Conservation (phyloP, 2,888 invertebrate genomes). For the Drosophila melanosoma region DNA sequence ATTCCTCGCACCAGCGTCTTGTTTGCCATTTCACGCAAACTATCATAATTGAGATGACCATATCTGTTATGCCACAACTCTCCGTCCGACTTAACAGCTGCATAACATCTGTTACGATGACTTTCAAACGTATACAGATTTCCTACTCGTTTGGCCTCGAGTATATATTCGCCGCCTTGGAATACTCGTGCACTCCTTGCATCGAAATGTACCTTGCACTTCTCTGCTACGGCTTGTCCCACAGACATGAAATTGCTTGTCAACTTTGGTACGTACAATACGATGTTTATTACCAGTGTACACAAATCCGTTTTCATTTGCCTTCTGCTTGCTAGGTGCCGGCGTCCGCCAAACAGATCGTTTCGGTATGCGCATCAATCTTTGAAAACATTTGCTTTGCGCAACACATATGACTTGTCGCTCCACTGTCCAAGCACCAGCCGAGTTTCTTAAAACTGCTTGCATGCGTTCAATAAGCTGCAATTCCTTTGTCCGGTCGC, state of each 20-base stretch:
- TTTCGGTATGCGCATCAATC: too few relatives aligned
- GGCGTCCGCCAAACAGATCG: too few relatives aligned
- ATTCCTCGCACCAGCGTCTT: too few relatives aligned
- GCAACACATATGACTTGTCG: too few relatives aligned
- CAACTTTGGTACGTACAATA: not conserved
- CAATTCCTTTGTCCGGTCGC: too few relatives aligned
- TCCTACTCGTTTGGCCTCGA: not conserved
- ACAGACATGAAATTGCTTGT: slow-evolving; percentile 1
- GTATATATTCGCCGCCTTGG: not conserved
- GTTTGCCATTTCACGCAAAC: too few relatives aligned
- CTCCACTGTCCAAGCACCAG: too few relatives aligned
- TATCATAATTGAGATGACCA: not conserved
- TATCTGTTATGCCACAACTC: not conserved
- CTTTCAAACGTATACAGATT: not conserved
- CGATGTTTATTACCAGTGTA: not conserved
- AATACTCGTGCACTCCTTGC: not conserved
- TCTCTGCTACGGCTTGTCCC: not conserved
- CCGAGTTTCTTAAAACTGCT: too few relatives aligned
- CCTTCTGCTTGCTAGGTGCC: too few relatives aligned
- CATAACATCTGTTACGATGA: slow-evolving; percentile 8
- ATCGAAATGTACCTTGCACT: not conserved
- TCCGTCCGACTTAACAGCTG: not conserved
- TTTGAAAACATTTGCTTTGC: too few relatives aligned
- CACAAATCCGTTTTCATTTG: not conserved
- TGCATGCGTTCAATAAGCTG: too few relatives aligned